Conservation (phyloP, 2,888 invertebrate genomes). For the Dryadula phaetusa region DNA sequence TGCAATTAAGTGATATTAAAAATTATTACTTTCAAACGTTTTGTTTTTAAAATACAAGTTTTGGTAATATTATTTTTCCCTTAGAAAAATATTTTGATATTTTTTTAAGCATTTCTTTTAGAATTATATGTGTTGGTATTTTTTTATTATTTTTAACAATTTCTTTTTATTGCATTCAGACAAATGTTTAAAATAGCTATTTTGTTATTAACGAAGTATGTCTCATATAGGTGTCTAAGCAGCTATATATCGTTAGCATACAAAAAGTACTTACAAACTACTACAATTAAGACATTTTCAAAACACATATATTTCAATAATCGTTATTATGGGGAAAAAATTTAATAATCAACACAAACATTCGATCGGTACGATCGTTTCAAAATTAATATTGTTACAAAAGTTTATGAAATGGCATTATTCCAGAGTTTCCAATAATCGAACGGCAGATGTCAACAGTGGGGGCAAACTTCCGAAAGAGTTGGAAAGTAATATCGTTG, state of each 20-base stretch:
- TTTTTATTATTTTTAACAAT: too few relatives aligned
- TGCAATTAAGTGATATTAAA: neutral
- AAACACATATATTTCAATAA: neutral
- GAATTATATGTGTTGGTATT: too few relatives aligned
- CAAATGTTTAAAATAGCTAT: too few relatives aligned
- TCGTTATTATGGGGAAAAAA: slow-evolving; percentile 33
- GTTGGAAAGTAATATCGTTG: slow-evolving; percentile 77
- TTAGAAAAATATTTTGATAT: too few relatives aligned
- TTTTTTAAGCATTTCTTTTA: too few relatives aligned
- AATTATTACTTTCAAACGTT: neutral
- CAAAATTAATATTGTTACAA: slow-evolving; percentile 53
- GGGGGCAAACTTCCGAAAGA: slow-evolving; percentile 82
- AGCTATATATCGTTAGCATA: too few relatives aligned
- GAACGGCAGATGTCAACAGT: slow-evolving; percentile 80
- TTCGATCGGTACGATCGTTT: slow-evolving; percentile 30
- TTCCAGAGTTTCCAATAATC: slow-evolving; percentile 74
- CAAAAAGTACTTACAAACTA: too few relatives aligned
- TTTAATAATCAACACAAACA: slow-evolving; percentile 39
- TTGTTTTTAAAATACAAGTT: neutral
- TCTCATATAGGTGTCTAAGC: too few relatives aligned
- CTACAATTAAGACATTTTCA: too few relatives aligned
- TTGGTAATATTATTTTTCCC: too few relatives aligned
- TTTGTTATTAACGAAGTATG: too few relatives aligned
- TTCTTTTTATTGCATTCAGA: too few relatives aligned
- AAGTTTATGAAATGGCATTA: slow-evolving; percentile 64